Conservation (phyloP, 2,888 invertebrate species). For the Frankliniella intonsa region DNA sequence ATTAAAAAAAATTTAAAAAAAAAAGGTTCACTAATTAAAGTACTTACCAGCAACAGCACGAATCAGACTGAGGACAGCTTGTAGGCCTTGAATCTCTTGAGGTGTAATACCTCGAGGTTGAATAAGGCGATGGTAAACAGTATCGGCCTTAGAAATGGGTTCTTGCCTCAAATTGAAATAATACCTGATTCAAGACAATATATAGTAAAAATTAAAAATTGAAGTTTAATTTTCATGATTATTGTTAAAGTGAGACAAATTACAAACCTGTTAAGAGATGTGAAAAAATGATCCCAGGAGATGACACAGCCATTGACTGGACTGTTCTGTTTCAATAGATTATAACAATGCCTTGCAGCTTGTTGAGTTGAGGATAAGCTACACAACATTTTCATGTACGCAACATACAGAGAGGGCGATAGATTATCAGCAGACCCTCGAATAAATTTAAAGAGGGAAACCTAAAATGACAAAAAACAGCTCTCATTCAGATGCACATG, state of each 20-base stretch:
- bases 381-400: slow-evolving; percentile 80
- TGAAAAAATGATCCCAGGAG: slow-evolving; percentile 82
- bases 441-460: slow-evolving; percentile 85
- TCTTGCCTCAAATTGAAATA: slow-evolving; percentile 51
- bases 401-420: slow-evolving; percentile 76
- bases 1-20: not conserved
- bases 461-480: slow-evolving; percentile 48
- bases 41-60: slow-evolving; percentile 61
- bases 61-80: slow-evolving; percentile 73
- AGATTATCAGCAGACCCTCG: slow-evolving; percentile 81
- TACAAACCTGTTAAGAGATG: slow-evolving; percentile 56
- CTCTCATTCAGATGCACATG: slow-evolving; percentile 7
- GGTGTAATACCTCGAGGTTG: slow-evolving; percentile 63
- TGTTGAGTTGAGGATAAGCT: slow-evolving; percentile 71
- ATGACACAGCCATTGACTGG: slow-evolving; percentile 50
- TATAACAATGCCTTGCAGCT: slow-evolving; percentile 74
- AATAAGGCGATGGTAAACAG: slow-evolving; percentile 53
- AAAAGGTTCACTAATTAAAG: not conserved
- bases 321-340: slow-evolving; percentile 66
- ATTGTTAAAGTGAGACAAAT: not conserved
- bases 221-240: not conserved
- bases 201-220: not conserved
- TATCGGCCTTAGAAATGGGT: slow-evolving; percentile 56
- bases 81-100: slow-evolving; percentile 78
- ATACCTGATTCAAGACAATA: slow-evolving; percentile 44